Conservation (phyloP, 2,888 invertebrate genomes). For the Apamea monoglypha region DNA sequence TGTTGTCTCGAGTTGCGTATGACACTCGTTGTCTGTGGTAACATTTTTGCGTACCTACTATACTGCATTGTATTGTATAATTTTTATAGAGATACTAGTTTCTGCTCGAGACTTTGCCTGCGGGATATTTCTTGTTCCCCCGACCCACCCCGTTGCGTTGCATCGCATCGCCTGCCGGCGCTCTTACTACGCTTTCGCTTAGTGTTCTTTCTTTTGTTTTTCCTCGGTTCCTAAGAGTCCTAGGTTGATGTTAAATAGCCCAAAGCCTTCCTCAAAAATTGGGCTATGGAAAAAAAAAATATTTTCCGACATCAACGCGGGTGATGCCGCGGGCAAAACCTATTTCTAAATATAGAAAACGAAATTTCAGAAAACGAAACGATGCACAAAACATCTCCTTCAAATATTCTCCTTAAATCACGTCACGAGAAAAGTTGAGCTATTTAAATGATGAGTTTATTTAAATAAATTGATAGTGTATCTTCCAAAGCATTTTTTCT, state of each 20-base stretch:
- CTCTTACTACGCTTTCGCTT: too few species aligned
- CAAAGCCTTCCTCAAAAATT: too few species aligned
- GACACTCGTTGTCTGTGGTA: constrained; percentile 2
- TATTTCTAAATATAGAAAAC: not conserved
- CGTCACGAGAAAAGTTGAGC: not conserved
- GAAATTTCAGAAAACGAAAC: not conserved
- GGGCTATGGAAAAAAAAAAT: not conserved
- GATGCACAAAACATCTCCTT: not conserved
- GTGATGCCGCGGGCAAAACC: not conserved
- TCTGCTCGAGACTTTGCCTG: too few species aligned
- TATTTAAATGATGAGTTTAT: constrained; percentile 2
- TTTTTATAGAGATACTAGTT: not conserved
- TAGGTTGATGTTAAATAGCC: too few species aligned
- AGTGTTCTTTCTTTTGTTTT: too few species aligned
- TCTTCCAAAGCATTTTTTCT: constrained; percentile 24
- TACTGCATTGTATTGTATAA: not conserved
- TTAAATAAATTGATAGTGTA: constrained; percentile 18
- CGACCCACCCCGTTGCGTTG: too few species aligned
- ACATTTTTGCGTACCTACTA: constrained; percentile 20
- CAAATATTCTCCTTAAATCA: not conserved
- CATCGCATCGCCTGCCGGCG: too few species aligned
- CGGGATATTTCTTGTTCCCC: too few species aligned
- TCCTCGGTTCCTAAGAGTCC: too few species aligned
- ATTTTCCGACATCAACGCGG: not conserved
- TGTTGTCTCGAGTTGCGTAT: constrained; percentile 19